Evolutionary conservation across 2,888 invertebrate species (phyloP), one percentile per base, ranked within the genome.

Genomic region (Eumacrocentrus americanus): DNA sequence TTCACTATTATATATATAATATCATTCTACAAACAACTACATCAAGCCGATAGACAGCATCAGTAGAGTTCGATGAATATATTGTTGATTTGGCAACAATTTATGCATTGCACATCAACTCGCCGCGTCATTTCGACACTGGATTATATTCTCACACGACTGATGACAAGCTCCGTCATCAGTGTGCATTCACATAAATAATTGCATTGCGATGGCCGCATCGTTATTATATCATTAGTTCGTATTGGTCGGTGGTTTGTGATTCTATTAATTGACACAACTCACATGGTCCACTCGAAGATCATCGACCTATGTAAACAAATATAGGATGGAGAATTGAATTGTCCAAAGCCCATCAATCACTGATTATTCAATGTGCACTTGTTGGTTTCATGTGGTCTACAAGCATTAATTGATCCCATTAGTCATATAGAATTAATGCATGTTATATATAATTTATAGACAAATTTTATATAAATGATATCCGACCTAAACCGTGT

Each of bases 171-270:
- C n/a, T 25, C 18, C 12, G 68, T 69, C 68, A 75, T 75, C 73
- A 73, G 72, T 71, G 69, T 69, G 67, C 68, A 72, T 76, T 77
- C 70, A 71, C 69, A 73, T 72, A 73, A 75, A 77, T 74, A 76
- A 77, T 77, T 74, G 72, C 69, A 72, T 72, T 69, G 65, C 60
- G 51, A 29, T 9, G 44, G 25, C 29, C 34, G 12, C 25, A 42
- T 42, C 68, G 71, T 73, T 73, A 73, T 73, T 72, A 70, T 70
- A 70, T 71, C 71, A 73, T 73, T 71, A 70, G 72, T 72, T 70
- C 64, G 67, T 65, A 66, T 70, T 71, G 67, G 66, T 23, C n/a
- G 22, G 14, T n/a, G 29, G 29, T 47, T 42, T 29, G 29, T 48
- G 38, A 35, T 52, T 58, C 40, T 23, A 53, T 37, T 52, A 52